phyloP scores from a whole-genome alignment of 2,797 vertebrate genomes.

The Adelosebastes latens region DNA sequence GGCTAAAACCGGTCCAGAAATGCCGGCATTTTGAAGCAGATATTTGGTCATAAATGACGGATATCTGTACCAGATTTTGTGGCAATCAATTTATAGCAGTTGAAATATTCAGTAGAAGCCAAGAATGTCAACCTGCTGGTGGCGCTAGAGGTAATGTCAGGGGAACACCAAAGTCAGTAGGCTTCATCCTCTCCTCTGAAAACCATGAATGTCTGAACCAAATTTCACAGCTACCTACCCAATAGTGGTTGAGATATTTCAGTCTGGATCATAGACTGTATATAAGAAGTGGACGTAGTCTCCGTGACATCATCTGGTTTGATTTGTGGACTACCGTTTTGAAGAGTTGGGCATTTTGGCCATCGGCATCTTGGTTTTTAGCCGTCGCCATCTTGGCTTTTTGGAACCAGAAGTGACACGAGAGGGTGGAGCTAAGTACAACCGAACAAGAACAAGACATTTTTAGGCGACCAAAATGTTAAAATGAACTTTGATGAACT shows the following conservation, averaged over 20 bases:
- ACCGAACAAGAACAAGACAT: background rate
- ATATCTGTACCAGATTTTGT: background rate
- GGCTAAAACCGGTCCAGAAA: background rate
- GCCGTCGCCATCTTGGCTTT: background rate
- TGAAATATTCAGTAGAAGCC: background rate
- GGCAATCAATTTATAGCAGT: background rate
- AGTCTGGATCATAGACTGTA: background rate
- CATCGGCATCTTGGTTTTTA: background rate
- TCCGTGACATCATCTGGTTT: background rate
- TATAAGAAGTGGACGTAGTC: background rate
- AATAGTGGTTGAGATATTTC: background rate
- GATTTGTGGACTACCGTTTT: background rate
- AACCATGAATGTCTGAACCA: background rate
- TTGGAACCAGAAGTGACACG: background rate
- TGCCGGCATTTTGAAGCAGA: background rate
- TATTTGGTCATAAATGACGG: background rate
- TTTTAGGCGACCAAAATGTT: background rate
- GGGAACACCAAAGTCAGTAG: background rate
- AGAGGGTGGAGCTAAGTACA: background rate
- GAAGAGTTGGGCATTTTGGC: background rate
- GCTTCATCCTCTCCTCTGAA: background rate
- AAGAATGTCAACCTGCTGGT: background rate
- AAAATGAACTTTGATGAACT: too few relatives aligned
- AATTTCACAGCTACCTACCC: background rate
- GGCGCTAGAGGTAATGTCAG: background rate